Conservation (phyloP, 2,113 vertebrate species). For the Microtus pennsylvanicus region DNA sequence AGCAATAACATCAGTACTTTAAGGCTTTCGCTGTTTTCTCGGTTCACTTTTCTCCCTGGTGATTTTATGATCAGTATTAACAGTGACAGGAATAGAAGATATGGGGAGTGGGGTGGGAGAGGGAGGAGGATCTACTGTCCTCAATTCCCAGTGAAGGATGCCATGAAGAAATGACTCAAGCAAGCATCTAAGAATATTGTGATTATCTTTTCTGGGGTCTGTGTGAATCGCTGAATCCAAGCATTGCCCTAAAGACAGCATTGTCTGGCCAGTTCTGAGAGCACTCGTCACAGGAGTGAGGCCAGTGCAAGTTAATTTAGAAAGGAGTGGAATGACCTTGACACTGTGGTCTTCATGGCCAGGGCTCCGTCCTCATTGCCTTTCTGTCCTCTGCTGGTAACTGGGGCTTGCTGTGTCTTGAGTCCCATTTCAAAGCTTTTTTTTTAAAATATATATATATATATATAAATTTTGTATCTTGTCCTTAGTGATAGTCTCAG, state of each 20-base stretch:
- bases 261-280: background rate
- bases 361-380: background rate
- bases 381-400: background rate
- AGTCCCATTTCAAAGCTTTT: background rate
- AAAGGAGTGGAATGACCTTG: background rate
- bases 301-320: background rate
- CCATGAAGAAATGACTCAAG: background rate
- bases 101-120: no score
- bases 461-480: background rate
- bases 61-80: background rate
- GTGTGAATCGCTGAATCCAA: background rate
- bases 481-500: background rate
- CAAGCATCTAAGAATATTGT: background rate
- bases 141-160: background rate
- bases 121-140: background rate
- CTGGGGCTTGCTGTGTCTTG: background rate
- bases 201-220: no score
- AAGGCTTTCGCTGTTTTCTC: background rate
- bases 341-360: fast-evolving
- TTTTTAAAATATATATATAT: background rate
- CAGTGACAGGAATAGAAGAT: background rate
- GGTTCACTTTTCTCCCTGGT: background rate
- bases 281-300: background rate
- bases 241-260: background rate
- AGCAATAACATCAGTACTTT: background rate